Evolutionary conservation across 2,113 vertebrate genomes (phyloP).

Genomic region (Malaclemys terrapin): DNA sequence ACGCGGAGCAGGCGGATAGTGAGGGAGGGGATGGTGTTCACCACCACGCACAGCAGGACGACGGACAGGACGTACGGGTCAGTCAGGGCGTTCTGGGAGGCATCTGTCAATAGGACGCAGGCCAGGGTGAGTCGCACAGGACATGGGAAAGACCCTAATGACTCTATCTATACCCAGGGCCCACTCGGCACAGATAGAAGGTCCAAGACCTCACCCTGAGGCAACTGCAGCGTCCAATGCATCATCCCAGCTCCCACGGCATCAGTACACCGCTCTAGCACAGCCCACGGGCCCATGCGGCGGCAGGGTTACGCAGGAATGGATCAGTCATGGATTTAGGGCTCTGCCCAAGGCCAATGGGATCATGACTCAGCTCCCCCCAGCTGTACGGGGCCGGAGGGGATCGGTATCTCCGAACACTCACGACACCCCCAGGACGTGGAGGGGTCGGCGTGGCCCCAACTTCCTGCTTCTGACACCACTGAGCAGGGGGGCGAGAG

Average conservation of each 20-base stretch:
- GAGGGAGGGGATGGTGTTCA: slow-evolving; percentile 83
- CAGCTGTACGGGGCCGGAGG: background rate
- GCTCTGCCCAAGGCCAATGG: accelerated
- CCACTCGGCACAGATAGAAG: background rate
- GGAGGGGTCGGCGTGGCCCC: too few relatives aligned
- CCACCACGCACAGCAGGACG: slow-evolving; percentile 81
- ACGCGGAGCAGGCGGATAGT: slow-evolving; percentile 63
- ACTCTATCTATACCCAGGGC: accelerated
- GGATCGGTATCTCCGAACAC: accelerated
- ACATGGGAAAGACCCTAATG: background rate
- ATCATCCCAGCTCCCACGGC: background rate
- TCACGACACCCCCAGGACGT: background rate
- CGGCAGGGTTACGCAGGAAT: background rate
- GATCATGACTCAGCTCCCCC: background rate
- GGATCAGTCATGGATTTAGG: background rate
- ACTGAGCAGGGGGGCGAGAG: background rate
- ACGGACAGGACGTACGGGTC: slow-evolving; percentile 84
- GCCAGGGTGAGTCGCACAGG: accelerated
- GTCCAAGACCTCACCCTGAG: background rate
- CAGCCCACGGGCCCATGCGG: background rate
- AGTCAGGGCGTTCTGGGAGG: slow-evolving; percentile 74
- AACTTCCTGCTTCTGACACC: background rate
- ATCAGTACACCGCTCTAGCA: background rate
- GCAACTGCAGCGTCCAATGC: background rate
- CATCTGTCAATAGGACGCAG: slow-evolving; percentile 75